These are phyloP conservation scores for Leptopilina drosophilae DNA, from an alignment of 2,888 invertebrate genomes.

Conservation along the genomic window DNA sequence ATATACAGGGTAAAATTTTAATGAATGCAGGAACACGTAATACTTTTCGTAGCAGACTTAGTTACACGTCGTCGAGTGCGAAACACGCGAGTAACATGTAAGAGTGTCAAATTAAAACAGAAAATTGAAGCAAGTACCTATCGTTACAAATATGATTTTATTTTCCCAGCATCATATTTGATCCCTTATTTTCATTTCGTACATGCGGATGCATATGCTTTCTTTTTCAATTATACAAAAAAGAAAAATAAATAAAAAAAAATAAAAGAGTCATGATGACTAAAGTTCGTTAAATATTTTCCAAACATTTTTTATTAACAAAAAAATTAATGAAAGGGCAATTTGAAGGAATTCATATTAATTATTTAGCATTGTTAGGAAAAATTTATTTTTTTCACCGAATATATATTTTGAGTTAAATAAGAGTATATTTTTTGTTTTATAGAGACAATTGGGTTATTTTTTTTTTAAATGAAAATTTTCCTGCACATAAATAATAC, in stretches of 20 bases:
- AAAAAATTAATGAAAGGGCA: too few species aligned
- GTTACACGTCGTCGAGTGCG: slow-evolving; percentile 61
- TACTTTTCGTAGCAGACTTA: slow-evolving; percentile 60
- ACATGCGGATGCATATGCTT: not conserved
- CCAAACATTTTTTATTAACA: too few species aligned
- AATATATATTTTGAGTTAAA: too few species aligned
- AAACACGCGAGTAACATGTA: slow-evolving; percentile 60
- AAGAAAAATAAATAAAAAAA: not conserved
- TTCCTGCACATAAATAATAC: too few species aligned
- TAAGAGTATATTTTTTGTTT: too few species aligned
- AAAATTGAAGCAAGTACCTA: slow-evolving; percentile 29
- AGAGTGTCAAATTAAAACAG: slow-evolving; percentile 48
- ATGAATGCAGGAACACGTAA: slow-evolving; percentile 72
- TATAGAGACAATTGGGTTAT: too few species aligned
- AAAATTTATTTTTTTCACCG: too few species aligned
- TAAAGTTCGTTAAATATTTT: too few species aligned
- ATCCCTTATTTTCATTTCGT: not conserved
- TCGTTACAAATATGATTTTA: slow-evolving; percentile 10
- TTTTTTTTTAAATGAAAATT: too few species aligned
- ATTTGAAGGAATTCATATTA: too few species aligned
- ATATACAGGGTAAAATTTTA: slow-evolving; percentile 53
- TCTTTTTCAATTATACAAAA: not conserved
- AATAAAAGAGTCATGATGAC: not conserved
- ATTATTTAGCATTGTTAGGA: too few species aligned
- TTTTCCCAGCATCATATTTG: not conserved